A percentile compares a stretch with the other conserved stretches of the same genome.
Evolutionary conservation across 2,113 vertebrate genomes (phyloP).

Genomic region (Lipophrys pholis): DNA sequence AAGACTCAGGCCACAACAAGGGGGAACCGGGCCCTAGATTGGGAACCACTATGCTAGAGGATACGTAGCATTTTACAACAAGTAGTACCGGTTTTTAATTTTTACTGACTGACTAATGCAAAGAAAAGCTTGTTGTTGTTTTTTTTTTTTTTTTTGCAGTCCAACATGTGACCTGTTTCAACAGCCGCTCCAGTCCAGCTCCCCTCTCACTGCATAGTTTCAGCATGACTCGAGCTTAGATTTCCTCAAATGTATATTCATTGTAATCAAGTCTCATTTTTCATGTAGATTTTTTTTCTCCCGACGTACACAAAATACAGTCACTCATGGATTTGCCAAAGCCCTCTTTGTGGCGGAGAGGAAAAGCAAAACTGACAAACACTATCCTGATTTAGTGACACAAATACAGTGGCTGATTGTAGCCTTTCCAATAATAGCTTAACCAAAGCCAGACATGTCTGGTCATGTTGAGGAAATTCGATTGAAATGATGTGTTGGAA

Average conservation of each 20-base stretch:
- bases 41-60: not conserved
- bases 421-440: not conserved
- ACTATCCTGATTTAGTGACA: slow-evolving; percentile 10
- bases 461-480: not conserved
- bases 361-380: not conserved
- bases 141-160: not conserved
- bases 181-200: not conserved
- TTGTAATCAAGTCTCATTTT: slow-evolving; percentile 10
- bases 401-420: not conserved
- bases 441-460: slow-evolving; percentile 3
- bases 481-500: slow-evolving; percentile 3
- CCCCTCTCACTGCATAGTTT: slow-evolving; percentile 10
- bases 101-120: not conserved
- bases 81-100: not conserved
- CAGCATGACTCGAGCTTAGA: slow-evolving; percentile 16
- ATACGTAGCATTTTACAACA: not conserved
- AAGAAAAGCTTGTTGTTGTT: not conserved
- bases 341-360: not conserved
- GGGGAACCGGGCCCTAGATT: no score
- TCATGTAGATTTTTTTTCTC: not conserved
- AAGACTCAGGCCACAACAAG: no score
- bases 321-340: not conserved
- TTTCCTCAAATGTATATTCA: slow-evolving; percentile 19
- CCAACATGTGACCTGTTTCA: not conserved
- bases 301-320: not conserved